Evolutionary conservation across 2,797 vertebrate genomes (phyloP), one percentile per base, ranked within the genome.

Genomic region (Gambusia yucatana): DNA sequence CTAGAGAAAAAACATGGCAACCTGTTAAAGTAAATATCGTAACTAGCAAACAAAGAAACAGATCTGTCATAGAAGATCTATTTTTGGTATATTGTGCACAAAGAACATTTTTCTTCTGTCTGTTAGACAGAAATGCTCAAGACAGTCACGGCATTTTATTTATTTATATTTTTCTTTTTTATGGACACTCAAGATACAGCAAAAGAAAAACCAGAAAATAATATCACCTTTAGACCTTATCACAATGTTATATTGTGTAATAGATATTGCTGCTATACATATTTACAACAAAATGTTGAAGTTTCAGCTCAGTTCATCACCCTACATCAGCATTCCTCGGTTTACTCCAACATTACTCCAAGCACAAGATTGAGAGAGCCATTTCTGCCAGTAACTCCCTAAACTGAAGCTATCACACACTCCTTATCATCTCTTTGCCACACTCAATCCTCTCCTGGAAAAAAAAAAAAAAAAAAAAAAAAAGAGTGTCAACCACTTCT

Each of bases 371-470:
- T 85, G 59, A 85, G 70, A 81, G 77, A 84, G 73, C 47, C 79
- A 77, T 67, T 78, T 86, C 69, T 59, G 76, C 41, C 33, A 41
- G 55, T 71, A 80, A 81, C 70, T 84, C 78, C 75, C 43, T 36
- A 50, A 87, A 77, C 79, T 44, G 11, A 79, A 79, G 73, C 87
- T 82, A 83, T 89, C 83, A 63, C 65, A 77, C 65, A 41, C 78
- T 39, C 76, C 72, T 85, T 85, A 86, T 87, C 84, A 75, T 80
- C 73, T 79, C 76, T 63, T 79, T 17, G 25, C 73, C 80, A 84
- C 76, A 65, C 78, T 83, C 86, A 89, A 77, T 89, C 80, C 77
- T 86, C 82, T 80, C 69, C 69, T 82, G 75, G 83, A 87, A 85
- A 81, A 41, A 41, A 43, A 46, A 46, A 46, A 47, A 46, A 17